Evolutionary conservation across 2,113 vertebrate genomes (phyloP).

Genomic region (Coreoperca whiteheadi): DNA sequence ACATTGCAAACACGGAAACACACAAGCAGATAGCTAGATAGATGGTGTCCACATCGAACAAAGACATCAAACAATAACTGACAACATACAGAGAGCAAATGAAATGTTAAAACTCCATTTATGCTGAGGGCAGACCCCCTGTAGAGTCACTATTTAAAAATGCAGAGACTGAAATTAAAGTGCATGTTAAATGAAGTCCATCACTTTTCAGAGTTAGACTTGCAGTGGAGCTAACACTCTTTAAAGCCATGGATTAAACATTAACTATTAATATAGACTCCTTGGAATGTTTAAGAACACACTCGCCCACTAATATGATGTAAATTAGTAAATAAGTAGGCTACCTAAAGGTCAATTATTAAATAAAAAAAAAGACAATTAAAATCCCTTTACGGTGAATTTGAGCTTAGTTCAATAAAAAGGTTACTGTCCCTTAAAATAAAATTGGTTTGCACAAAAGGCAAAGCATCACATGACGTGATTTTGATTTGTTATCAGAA

Average conservation of each 20-base stretch:
- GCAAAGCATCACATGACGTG: background rate
- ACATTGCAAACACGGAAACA: background rate
- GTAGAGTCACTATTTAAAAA: slow-evolving; percentile 21
- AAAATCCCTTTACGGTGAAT: background rate
- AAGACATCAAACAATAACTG: background rate
- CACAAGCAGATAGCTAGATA: background rate
- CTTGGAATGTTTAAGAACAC: slow-evolving; percentile 13
- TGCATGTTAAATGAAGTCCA: slow-evolving; percentile 13
- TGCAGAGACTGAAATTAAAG: slow-evolving; percentile 24
- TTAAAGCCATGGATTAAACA: slow-evolving; percentile 29
- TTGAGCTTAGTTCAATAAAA: background rate
- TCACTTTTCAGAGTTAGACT: slow-evolving; percentile 12
- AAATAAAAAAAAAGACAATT: background rate
- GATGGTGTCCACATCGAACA: background rate
- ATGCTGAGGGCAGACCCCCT: slow-evolving; percentile 2
- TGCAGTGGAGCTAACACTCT: background rate
- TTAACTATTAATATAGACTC: slow-evolving; percentile 27
- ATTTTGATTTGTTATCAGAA: background rate
- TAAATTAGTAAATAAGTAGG: slow-evolving; percentile 25
- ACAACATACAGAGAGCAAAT: background rate
- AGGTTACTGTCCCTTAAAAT: background rate
- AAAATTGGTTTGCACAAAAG: background rate
- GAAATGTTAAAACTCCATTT: background rate
- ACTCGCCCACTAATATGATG: slow-evolving; percentile 14
- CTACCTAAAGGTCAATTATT: background rate